A percentile compares a stretch with the other conserved stretches of the same genome.
These are phyloP conservation scores for Uria aalge DNA, from an alignment of 2,113 vertebrate genomes.

Conservation along the genomic window DNA sequence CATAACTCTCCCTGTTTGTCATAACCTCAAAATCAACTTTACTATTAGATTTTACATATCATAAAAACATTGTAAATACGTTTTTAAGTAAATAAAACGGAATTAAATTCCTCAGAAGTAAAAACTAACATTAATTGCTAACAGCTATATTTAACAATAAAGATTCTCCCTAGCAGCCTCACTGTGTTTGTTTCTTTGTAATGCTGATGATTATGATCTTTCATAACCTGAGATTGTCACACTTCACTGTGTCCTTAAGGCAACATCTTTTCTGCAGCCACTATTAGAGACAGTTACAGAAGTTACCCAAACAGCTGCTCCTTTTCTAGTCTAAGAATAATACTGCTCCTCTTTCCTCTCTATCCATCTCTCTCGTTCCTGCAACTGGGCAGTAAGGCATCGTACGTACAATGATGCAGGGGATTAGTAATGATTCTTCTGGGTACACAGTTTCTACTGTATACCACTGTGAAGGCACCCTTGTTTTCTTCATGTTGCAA, in stretches of 20 bases:
- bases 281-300: not conserved
- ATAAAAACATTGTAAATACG: not conserved
- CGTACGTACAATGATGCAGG: not conserved
- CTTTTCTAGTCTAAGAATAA: not conserved
- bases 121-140: not conserved
- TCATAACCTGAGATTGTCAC: not conserved
- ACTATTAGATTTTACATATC: not conserved
- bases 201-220: not conserved
- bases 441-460: not conserved
- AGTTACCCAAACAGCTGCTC: not conserved
- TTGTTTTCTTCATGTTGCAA: not conserved
- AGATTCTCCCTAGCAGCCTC: not conserved
- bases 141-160: not conserved
- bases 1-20: not conserved
- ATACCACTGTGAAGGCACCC: not conserved
- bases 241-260: not conserved
- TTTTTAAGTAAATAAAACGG: not conserved
- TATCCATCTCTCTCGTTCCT: not conserved
- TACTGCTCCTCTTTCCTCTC: not conserved
- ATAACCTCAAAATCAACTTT: not conserved
- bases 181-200: not conserved
- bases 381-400: not conserved
- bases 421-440: not conserved
- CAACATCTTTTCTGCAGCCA: not conserved
- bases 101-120: not conserved